phyloP scores from a whole-genome alignment of 2,888 invertebrate species.

The Sesamia inferens region DNA sequence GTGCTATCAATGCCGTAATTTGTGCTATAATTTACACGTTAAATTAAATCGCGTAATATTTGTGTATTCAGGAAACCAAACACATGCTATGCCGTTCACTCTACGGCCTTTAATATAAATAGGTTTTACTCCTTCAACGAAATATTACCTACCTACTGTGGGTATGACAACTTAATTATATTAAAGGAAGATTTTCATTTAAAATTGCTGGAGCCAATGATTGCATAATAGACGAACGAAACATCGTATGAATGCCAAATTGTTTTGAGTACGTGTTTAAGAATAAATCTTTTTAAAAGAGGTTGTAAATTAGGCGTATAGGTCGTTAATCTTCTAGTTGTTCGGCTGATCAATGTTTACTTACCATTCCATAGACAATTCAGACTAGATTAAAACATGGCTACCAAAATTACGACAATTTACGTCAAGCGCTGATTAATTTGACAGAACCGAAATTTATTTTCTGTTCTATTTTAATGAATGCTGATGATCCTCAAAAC shows the following conservation, averaged over 20 bases:
- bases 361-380: background rate
- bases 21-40: constrained; percentile 42
- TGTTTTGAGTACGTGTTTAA: constrained; percentile 27
- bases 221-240: constrained; percentile 42
- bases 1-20: background rate
- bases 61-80: constrained; percentile 57
- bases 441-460: too few species aligned
- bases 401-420: too few species aligned
- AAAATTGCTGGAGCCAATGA: constrained; percentile 18
- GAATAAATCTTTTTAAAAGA: constrained; percentile 46
- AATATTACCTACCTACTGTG: constrained; percentile 29
- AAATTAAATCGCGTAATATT: constrained; percentile 61
- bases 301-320: constrained; percentile 39
- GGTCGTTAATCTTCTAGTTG: constrained; percentile 42
- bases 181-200: constrained; percentile 47
- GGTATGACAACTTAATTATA: constrained; percentile 46
- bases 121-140: constrained; percentile 32
- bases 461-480: too few species aligned
- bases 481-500: too few species aligned
- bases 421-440: too few species aligned
- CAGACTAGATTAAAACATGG: too few species aligned
- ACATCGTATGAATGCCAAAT: constrained; percentile 44
- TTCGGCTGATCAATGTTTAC: background rate
- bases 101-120: constrained; percentile 51
- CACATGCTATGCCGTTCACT: constrained; percentile 54